Conservation (phyloP, 2,797 vertebrate species). For the Loris lydekkerianus region DNA sequence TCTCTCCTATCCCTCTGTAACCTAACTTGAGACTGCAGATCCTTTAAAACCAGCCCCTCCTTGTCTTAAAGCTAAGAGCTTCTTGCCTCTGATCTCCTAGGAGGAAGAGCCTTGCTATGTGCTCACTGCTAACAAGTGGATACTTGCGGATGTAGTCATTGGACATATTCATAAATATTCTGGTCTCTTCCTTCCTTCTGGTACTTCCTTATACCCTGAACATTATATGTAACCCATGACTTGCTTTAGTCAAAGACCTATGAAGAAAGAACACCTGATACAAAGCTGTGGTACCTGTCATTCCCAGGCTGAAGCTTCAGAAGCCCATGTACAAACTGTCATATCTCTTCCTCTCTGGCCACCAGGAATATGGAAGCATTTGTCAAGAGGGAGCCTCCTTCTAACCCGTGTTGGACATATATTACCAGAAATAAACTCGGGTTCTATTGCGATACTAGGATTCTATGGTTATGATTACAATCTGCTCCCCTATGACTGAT, state of each 20-base stretch:
- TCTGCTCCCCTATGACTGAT: not conserved
- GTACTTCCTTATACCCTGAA: not conserved
- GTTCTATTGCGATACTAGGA: not conserved
- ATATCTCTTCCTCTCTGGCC: not conserved
- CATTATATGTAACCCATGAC: not conserved
- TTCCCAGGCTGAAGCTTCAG: not conserved
- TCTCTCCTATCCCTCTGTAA: not conserved
- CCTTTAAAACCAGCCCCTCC: not conserved
- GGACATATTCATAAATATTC: not conserved
- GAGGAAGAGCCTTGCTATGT: not conserved
- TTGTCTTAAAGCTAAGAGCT: not conserved
- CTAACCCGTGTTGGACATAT: not conserved
- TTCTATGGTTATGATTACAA: not conserved
- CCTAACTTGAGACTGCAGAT: not conserved
- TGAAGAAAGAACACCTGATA: not conserved
- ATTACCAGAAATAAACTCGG: not conserved
- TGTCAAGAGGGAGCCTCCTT: not conserved
- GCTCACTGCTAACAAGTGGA: not conserved
- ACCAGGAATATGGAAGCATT: not conserved
- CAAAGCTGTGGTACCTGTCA: not conserved
- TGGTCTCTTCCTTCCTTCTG: not conserved
- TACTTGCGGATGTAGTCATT: too few species aligned
- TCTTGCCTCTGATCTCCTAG: not conserved
- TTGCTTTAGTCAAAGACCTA: not conserved
- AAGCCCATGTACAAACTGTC: not conserved